A percentile compares a stretch with the other conserved stretches of the same genome.
Evolutionary conservation across 1,140 invertebrate genomes (phyloP).

Genomic region (Heliothis subflexa): DNA sequence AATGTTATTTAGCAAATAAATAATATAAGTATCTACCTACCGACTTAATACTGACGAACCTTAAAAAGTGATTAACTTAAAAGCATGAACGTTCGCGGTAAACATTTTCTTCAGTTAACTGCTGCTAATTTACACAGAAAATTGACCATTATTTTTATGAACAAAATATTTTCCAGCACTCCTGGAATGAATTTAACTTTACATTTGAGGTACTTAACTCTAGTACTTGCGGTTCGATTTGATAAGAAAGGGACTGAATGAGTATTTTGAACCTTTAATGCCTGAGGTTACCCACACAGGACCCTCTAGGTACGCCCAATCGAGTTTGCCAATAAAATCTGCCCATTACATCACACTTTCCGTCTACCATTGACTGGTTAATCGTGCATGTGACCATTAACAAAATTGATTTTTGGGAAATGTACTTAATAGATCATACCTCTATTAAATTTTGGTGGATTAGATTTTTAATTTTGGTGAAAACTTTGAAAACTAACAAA

Average conservation of each 20-base stretch:
- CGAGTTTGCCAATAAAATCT: constrained; percentile 34
- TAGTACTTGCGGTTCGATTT: neutral
- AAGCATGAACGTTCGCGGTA: neutral
- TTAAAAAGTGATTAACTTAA: constrained; percentile 4
- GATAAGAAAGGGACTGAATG: neutral
- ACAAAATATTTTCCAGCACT: constrained; percentile 22
- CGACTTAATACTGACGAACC: neutral
- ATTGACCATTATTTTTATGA: constrained; percentile 21
- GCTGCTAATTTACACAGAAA: constrained; percentile 28
- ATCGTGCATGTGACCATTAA: constrained; percentile 28
- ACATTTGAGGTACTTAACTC: neutral
- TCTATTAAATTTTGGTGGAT: too few species aligned
- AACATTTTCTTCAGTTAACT: constrained; percentile 32
- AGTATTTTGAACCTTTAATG: constrained; percentile 34
- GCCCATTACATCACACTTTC: constrained; percentile 24
- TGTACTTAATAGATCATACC: neutral
- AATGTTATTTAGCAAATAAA: too few species aligned
- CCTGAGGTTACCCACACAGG: constrained; percentile 24
- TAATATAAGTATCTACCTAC: too few species aligned
- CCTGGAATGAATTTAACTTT: constrained; percentile 1
- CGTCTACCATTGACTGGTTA: constrained; percentile 18
- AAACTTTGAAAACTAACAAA: too few species aligned
- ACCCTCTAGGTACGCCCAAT: constrained; percentile 28
- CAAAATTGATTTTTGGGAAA: neutral
- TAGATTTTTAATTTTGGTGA: too few species aligned